Evolutionary conservation across 2,113 vertebrate genomes (phyloP), one percentile per base, ranked within the genome.

Genomic region (Psammodynastes pulverulentus): DNA sequence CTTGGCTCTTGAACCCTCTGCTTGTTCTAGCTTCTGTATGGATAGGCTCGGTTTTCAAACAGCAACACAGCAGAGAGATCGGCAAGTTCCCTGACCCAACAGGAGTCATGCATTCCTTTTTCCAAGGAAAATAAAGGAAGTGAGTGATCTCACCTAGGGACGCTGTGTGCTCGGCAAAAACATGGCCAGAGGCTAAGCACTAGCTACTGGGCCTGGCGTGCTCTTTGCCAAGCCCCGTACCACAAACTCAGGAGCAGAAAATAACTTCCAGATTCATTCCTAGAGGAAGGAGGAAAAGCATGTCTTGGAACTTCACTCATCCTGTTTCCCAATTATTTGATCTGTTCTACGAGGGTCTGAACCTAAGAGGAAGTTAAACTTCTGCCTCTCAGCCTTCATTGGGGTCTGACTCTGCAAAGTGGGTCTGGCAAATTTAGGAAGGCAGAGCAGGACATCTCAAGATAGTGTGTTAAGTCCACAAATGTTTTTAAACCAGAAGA

Each of bases 111-210:
- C 19, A 45, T 12, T 13, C 54, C 46, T 29, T 58, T 91, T 54
- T 92, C 96, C 96, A 96, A 96, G 91, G 93, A 88, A 96, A 97
- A 96, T 89, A 96, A 93, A 94, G 92, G 91, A 93, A 85, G 94
- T 51, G 86, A 89, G 62, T 96, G 95, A 97, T 26, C 95, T 97
- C 96, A 96, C 34, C 90, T 56, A 92, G 91, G 95, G 96, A 94
- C 96, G 91, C 67, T 4, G 0, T 62, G 95, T 96, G 49, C 95
- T 92, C 21, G n/a, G n/a, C 49, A 6, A 58, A 39, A 49, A 86
- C 53, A 89, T 91, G 48, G 67, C 85, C 23, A 86, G 90, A 84
- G 94, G 52, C 39, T 5, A 72, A 17, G 84, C 84, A 3, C 17
- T 0, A 21, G 92, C 93, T 79, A 1, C 85, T 91, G 17, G n/a